Evolutionary conservation across 1,140 invertebrate genomes (phyloP).

Genomic region (Proctacanthus coquilletti): DNA sequence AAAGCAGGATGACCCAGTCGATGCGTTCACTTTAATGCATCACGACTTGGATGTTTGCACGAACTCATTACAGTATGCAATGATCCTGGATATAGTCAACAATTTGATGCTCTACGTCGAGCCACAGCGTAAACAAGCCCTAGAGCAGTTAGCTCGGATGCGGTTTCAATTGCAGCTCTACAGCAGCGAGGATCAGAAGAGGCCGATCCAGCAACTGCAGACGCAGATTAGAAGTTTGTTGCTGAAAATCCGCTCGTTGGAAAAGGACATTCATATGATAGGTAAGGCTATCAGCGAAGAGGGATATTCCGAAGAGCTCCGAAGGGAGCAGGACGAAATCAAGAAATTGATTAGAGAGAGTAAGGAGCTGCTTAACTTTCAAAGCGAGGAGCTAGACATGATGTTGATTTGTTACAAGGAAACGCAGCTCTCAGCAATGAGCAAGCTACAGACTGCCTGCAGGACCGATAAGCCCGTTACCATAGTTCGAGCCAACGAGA

Average conservation of each 20-base stretch:
- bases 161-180: constrained; percentile 84
- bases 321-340: constrained; percentile 54
- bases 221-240: constrained; percentile 68
- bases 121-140: constrained; percentile 81
- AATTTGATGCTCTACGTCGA: constrained; percentile 94
- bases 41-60: constrained; percentile 95
- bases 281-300: constrained; percentile 66
- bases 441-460: constrained; percentile 32
- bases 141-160: constrained; percentile 78
- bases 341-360: constrained; percentile 64
- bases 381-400: constrained; percentile 86
- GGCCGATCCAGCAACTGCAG: constrained; percentile 83
- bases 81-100: constrained; percentile 94
- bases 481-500: constrained; percentile 82
- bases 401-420: constrained; percentile 83
- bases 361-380: constrained; percentile 71
- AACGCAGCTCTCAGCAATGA: constrained; percentile 49
- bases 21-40: constrained; percentile 96
- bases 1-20: constrained; percentile 70
- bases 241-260: constrained; percentile 63
- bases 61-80: constrained; percentile 88
- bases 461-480: constrained; percentile 47
- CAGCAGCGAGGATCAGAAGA: constrained; percentile 75
- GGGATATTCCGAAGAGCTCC: constrained; percentile 45
- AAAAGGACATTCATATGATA: constrained; percentile 82